These are phyloP conservation scores for Arvicanthis niloticus DNA, from an alignment of 2,113 vertebrate genomes.

Conservation along the genomic window DNA sequence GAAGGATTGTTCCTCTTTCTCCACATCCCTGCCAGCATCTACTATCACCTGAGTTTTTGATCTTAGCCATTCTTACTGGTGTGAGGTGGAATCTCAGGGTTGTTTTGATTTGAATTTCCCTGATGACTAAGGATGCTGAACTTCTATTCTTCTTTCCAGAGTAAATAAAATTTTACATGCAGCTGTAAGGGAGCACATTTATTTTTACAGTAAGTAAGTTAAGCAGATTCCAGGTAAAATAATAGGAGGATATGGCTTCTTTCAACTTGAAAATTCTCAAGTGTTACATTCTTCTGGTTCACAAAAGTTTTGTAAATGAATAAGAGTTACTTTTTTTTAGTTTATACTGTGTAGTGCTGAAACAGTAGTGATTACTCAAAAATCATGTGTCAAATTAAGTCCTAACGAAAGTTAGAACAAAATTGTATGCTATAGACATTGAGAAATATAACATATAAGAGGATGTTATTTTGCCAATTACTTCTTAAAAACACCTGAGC, in stretches of 20 bases:
- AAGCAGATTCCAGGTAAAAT: not conserved
- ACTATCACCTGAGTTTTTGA: too few relatives aligned
- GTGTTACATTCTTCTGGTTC: not conserved
- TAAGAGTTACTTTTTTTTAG: not conserved
- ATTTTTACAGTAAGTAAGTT: conserved; percentile 18
- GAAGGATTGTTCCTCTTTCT: too few relatives aligned
- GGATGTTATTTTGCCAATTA: not conserved
- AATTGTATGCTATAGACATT: not conserved
- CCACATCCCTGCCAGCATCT: too few relatives aligned
- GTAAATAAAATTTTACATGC: not conserved
- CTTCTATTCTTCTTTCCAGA: not conserved
- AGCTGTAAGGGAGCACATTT: not conserved
- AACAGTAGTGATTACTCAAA: not conserved
- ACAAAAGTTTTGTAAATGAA: not conserved
- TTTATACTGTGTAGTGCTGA: not conserved
- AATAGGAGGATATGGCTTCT: not conserved
- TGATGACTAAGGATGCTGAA: too few relatives aligned
- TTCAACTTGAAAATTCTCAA: not conserved
- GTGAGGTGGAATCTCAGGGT: too few relatives aligned
- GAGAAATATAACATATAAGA: not conserved
- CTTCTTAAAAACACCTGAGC: not conserved
- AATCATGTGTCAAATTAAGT: not conserved
- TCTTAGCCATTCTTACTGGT: too few relatives aligned
- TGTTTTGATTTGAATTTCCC: too few relatives aligned
- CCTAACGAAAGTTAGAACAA: not conserved